Evolutionary conservation across 2,113 vertebrate species (phyloP), one percentile per base, ranked within the genome.

Genomic region (Chiloscyllium plagiosum): DNA sequence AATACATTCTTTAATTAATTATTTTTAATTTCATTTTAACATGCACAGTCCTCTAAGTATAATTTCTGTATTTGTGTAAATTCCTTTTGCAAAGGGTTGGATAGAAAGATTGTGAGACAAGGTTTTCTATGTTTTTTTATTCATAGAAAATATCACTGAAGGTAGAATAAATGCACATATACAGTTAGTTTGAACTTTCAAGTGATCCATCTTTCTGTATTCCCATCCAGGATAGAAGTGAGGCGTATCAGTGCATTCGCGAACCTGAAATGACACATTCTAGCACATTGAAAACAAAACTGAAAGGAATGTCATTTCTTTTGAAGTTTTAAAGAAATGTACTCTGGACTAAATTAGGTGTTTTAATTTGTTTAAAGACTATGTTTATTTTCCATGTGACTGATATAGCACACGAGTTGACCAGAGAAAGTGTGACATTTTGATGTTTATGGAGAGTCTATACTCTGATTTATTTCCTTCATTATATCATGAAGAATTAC

Each of bases 401-500:
- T 56, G 86, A 83, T 89, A 89, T 33, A 8, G 6, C 50, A 42
- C 42, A 87, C 42, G 20, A 87, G 2, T 47, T 87, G 24, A 87
- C 85, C 7, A 52, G 47, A 87, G 85, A 87, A 52, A 52, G 5
- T 50, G 47, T 86, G 24, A 26, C 47, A 52, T 24, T 26, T 47
- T 97, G 96, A 13, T 97, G 96, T 97, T 94, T 97, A 95, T 97
- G 97, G 97, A 97, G 97, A 97, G 96, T 97, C 97, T 97, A 96
- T 85, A 97, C 97, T 97, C 97, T 97, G 97, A 93, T 94, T 96
- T 93, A 65, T 90, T 95, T 96, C 65, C 95, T 96, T 96, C 97
- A 97, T 97, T 97, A 96, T 97, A 97, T 97, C 96, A 96, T 97
- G 97, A 97, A 97, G 97, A 97, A 97, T 97, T 97, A 97, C 96